Percentiles rank a stretch among this genome's conserved stretches.
Evolutionary conservation across 2,797 vertebrate species (phyloP).

Genomic region (Muscicapa striata): DNA sequence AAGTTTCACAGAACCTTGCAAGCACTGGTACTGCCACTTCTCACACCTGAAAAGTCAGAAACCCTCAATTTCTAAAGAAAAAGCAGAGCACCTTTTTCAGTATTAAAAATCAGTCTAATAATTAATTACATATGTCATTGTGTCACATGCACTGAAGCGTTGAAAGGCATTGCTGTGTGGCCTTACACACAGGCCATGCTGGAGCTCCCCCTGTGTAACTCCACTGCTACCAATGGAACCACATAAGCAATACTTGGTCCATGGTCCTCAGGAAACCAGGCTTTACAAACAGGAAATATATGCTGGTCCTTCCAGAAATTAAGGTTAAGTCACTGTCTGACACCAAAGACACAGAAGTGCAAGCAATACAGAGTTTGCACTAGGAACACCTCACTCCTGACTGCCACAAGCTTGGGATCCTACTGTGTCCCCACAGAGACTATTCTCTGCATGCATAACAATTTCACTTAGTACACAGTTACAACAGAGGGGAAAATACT

Average conservation of each 20-base stretch:
- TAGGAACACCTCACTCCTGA: neutral
- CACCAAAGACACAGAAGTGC: accelerated
- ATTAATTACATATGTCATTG: neutral
- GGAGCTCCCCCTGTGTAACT: neutral
- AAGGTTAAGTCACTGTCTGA: neutral
- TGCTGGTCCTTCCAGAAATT: neutral
- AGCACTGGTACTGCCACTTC: neutral
- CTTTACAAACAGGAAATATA: neutral
- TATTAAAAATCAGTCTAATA: neutral
- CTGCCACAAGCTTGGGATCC: neutral
- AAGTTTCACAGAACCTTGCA: accelerated
- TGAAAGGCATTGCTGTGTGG: neutral
- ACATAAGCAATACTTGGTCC: neutral
- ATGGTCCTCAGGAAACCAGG: neutral
- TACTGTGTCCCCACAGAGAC: neutral
- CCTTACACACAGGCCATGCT: accelerated
- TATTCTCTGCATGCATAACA: accelerated
- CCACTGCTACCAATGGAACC: neutral
- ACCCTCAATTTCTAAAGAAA: neutral
- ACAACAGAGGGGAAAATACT: neutral
- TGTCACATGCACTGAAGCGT: neutral
- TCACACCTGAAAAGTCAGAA: neutral
- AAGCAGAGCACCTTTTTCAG: neutral
- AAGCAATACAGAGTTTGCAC: neutral
- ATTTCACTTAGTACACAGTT: neutral